A percentile compares a stretch with the other conserved stretches of the same genome.
Evolutionary conservation across 1,140 invertebrate genomes (phyloP).

Genomic region (Danaus melanippus): DNA sequence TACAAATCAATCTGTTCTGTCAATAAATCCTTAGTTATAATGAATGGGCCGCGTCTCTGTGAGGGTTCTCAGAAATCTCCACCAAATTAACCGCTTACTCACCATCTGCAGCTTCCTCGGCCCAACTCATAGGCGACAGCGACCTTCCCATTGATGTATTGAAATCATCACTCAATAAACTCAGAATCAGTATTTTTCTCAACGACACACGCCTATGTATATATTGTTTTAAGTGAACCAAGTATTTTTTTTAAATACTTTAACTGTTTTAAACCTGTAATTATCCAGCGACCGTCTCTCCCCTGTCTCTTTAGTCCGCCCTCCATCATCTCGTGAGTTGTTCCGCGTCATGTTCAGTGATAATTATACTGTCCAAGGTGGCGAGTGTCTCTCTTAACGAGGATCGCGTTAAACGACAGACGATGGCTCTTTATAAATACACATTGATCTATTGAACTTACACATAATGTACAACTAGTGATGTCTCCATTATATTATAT

Average conservation of each 20-base stretch:
- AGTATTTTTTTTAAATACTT: no score
- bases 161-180: no score
- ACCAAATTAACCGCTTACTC: conserved; percentile 20
- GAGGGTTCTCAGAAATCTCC: conserved; percentile 18
- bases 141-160: neutral
- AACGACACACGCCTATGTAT: no score
- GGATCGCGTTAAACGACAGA: conserved; percentile 24
- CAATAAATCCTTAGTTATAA: conserved; percentile 2
- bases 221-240: no score
- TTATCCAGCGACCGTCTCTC: no score
- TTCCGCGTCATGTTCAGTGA: conserved; percentile 20
- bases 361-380: conserved; percentile 58
- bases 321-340: no score
- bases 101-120: conserved; percentile 11
- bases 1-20: conserved; percentile 1
- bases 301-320: no score
- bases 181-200: no score
- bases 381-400: conserved; percentile 46
- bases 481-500: no score
- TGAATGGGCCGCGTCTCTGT: conserved; percentile 10
- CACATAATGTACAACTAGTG: neutral
- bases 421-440: neutral
- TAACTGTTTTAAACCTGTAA: no score
- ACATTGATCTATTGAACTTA: conserved; percentile 1
- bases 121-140: conserved; percentile 18